A percentile compares a stretch with the other conserved stretches of the same genome.
These are phyloP conservation scores for Xanthorhoe designata DNA, from an alignment of 2,888 invertebrate species.

Conservation along the genomic window DNA sequence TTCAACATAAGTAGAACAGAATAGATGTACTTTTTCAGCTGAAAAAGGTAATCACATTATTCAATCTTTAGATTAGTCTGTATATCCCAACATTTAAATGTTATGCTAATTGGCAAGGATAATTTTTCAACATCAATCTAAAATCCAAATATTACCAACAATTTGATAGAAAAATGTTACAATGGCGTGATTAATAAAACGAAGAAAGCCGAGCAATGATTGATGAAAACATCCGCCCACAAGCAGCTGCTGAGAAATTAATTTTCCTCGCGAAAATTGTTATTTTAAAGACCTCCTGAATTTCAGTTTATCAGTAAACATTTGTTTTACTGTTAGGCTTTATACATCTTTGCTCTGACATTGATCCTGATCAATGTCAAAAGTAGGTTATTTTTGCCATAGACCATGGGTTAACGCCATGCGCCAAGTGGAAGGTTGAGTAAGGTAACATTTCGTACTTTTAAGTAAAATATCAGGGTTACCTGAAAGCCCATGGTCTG, in stretches of 20 bases:
- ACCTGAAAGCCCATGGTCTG: conserved; percentile 96
- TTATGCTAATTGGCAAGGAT: neutral
- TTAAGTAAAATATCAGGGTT: too few species aligned
- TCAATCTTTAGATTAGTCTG: neutral
- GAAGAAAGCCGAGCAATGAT: conserved; percentile 38
- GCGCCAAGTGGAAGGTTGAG: too few species aligned
- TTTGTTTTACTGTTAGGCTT: conserved; percentile 4
- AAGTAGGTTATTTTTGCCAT: neutral
- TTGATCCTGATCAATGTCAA: neutral
- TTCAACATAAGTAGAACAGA: too few species aligned
- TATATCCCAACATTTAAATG: neutral
- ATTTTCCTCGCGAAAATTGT: conserved; percentile 36
- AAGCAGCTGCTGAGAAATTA: conserved; percentile 38
- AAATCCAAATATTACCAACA: conserved; percentile 21
- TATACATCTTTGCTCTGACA: too few species aligned
- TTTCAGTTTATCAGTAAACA: conserved; percentile 11
- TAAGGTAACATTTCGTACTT: too few species aligned
- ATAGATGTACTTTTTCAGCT: neutral
- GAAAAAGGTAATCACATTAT: neutral
- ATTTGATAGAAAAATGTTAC: conserved; percentile 32
- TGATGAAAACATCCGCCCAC: conserved; percentile 38
- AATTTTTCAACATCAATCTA: conserved; percentile 14
- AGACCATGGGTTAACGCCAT: too few species aligned
- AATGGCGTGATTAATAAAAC: conserved; percentile 32
- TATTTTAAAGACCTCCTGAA: conserved; percentile 16